Conservation (phyloP, 2,888 invertebrate genomes). For the Orthosia gothica region DNA sequence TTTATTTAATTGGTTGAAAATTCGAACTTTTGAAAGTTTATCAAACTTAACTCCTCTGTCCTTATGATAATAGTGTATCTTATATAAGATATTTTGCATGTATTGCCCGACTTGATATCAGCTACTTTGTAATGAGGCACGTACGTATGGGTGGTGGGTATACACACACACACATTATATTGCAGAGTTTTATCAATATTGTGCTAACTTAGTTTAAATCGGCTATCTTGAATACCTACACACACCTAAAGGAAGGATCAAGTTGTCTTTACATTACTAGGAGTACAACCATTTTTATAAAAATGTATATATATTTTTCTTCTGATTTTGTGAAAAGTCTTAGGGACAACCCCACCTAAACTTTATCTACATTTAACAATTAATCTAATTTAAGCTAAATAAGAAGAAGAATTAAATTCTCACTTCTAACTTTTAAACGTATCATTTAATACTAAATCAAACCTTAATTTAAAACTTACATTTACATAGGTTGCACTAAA, state of each 20-base stretch:
- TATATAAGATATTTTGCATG: constrained; percentile 47
- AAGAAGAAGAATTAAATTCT: too few relatives aligned
- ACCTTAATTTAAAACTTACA: too few relatives aligned
- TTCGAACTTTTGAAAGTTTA: constrained; percentile 60
- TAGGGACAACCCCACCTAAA: too few relatives aligned
- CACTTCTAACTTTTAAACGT: too few relatives aligned
- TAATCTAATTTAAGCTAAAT: too few relatives aligned
- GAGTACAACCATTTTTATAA: too few relatives aligned
- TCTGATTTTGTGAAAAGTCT: too few relatives aligned
- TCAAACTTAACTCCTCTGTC: constrained; percentile 36
- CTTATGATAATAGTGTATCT: constrained; percentile 56
- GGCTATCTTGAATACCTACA: background rate
- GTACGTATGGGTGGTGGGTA: background rate
- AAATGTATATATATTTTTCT: too few relatives aligned
- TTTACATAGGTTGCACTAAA: too few relatives aligned
- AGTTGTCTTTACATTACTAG: background rate
- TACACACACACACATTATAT: background rate
- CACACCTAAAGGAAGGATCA: background rate
- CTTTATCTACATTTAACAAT: too few relatives aligned
- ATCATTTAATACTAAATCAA: too few relatives aligned
- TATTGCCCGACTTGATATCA: constrained; percentile 51
- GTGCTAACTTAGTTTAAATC: constrained; percentile 2
- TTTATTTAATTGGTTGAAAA: constrained; percentile 58
- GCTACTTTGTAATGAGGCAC: constrained; percentile 31
- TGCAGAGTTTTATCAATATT: background rate